These are phyloP conservation scores for Melanitta fusca DNA, from an alignment of 2,797 vertebrate species.

Conservation along the genomic window DNA sequence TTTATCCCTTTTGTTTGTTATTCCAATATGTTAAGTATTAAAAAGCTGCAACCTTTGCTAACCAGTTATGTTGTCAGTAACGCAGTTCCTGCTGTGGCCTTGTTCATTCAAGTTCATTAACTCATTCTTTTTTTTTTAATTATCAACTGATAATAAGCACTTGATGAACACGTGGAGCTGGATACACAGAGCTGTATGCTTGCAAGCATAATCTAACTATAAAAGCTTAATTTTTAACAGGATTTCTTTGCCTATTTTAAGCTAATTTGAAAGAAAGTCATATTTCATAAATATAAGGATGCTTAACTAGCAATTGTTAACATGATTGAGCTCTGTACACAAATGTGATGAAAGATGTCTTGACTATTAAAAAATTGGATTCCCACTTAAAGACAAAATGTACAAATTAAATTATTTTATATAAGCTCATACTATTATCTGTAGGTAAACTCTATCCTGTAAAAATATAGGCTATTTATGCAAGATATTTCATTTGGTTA, in stretches of 20 bases:
- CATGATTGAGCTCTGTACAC: neutral
- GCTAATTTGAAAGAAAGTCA: neutral
- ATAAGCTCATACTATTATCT: neutral
- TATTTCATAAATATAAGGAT: neutral
- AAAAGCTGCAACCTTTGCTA: neutral
- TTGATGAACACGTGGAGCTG: neutral
- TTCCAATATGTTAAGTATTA: neutral
- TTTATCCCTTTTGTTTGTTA: neutral
- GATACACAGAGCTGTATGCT: neutral
- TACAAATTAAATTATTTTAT: neutral
- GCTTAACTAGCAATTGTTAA: neutral
- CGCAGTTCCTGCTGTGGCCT: neutral
- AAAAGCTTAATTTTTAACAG: neutral
- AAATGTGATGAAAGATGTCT: neutral
- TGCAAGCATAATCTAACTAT: neutral
- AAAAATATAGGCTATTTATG: neutral
- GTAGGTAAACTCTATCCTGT: neutral
- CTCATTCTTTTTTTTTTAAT: neutral
- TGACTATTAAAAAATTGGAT: neutral
- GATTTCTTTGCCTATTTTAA: neutral
- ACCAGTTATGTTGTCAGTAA: neutral
- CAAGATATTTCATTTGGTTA: neutral
- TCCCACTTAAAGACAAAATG: neutral
- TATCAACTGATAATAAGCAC: neutral
- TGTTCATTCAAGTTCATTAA: conserved; percentile 7